Evolutionary conservation across 37 sponge, comb jelly and placozoan species (phyloP).

Genomic region (Lycopodina hypogea): DNA sequence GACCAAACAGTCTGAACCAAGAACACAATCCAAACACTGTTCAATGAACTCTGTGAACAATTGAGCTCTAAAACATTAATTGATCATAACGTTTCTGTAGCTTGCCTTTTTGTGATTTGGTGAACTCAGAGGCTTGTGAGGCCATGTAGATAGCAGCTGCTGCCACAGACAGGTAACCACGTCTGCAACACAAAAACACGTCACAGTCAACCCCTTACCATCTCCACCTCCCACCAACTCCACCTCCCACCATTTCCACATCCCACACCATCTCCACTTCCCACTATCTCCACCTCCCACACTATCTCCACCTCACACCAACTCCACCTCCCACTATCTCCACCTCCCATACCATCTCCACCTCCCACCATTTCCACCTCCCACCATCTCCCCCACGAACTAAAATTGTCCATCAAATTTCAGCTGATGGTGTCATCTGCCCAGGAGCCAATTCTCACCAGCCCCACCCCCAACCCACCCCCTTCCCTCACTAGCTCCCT

Average conservation of each 20-base stretch:
- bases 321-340: constrained; percentile 3
- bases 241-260: constrained; percentile 76
- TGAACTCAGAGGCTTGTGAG: constrained; percentile 82
- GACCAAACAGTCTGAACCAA: no score
- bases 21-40: no score
- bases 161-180: constrained; percentile 84
- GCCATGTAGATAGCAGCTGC: constrained; percentile 98
- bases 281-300: neutral
- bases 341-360: no score
- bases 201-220: neutral
- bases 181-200: constrained; percentile 21
- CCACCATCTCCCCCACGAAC: no score
- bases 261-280: neutral
- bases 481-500: no score
- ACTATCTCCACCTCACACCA: constrained; percentile 7
- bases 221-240: neutral
- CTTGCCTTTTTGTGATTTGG: constrained; percentile 86
- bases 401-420: no score
- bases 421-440: no score
- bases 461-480: no score
- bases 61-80: no score
- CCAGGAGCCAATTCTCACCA: no score
- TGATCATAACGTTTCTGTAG: no score
- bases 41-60: no score
- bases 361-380: neutral